Evolutionary conservation across 2,113 vertebrate species (phyloP).

Genomic region (Pagrus major): DNA sequence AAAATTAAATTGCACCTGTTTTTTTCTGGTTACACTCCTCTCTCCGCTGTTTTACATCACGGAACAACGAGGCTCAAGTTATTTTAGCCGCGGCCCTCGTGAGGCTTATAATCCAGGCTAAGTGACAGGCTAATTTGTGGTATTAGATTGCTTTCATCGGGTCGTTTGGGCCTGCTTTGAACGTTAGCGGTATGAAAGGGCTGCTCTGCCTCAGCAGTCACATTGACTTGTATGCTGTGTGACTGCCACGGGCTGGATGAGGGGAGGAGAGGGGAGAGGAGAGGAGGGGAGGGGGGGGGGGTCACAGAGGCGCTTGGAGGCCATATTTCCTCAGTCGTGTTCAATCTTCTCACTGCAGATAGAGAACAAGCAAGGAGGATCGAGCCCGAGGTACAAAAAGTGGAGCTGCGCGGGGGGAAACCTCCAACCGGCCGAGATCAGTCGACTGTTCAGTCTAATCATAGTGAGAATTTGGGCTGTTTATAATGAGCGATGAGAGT

Average conservation of each 20-base stretch:
- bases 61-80: slow-evolving; percentile 67
- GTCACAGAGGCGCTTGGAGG: slow-evolving; percentile 20
- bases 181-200: slow-evolving; percentile 60
- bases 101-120: slow-evolving; percentile 79
- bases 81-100: slow-evolving; percentile 67
- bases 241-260: slow-evolving; percentile 10
- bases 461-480: slow-evolving; percentile 19
- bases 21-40: slow-evolving; percentile 3
- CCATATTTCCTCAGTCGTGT: slow-evolving; percentile 56
- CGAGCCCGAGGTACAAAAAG: slow-evolving; percentile 7
- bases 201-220: slow-evolving; percentile 66
- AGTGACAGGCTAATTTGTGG: slow-evolving; percentile 83
- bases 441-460: slow-evolving; percentile 19
- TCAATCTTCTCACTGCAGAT: slow-evolving; percentile 45
- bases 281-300: fast-evolving
- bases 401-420: background rate
- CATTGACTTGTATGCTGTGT: slow-evolving; percentile 56
- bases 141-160: slow-evolving; percentile 79
- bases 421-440: slow-evolving; percentile 13
- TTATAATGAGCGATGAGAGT: slow-evolving; percentile 40
- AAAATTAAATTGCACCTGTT: slow-evolving; percentile 58
- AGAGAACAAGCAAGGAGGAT: background rate
- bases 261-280: background rate
- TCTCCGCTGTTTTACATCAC: slow-evolving; percentile 58
- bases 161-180: slow-evolving; percentile 70